phyloP scores from a whole-genome alignment of 2,888 invertebrate species.

The Masnerella sp. region DNA sequence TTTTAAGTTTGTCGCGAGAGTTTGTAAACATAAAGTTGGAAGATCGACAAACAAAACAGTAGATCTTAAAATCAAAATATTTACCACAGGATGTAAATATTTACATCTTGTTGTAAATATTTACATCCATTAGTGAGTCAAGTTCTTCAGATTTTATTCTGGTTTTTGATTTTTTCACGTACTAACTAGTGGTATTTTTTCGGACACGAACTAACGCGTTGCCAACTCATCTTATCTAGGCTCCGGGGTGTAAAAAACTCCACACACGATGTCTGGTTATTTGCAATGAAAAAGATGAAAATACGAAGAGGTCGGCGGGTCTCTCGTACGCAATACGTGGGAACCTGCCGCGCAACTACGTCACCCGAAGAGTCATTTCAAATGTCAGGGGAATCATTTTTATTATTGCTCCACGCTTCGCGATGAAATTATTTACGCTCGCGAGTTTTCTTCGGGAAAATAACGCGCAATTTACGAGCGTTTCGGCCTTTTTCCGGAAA shows the following conservation, averaged over 20 bases:
- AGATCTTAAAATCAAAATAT: too few species aligned
- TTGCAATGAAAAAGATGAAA: conserved; percentile 24
- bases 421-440: conserved; percentile 42
- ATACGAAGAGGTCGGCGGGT: conserved; percentile 60
- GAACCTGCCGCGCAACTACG: conserved; percentile 54
- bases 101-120: too few species aligned
- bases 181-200: too few species aligned
- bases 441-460: conserved; percentile 21
- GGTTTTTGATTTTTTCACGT: too few species aligned
- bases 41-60: too few species aligned
- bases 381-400: conserved; percentile 53
- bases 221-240: conserved; percentile 1
- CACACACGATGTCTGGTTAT: background rate
- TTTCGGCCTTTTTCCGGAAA: conserved; percentile 22
- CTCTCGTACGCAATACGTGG: conserved; percentile 62
- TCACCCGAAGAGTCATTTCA: conserved; percentile 46
- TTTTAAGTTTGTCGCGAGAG: too few species aligned
- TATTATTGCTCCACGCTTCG: conserved; percentile 33
- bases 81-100: too few species aligned
- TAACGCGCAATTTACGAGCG: conserved; percentile 3
- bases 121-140: too few species aligned
- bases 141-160: too few species aligned
- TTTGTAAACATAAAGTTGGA: too few species aligned
- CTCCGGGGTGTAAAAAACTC: background rate
- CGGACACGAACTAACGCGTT: too few species aligned